Percentiles rank a stretch among this genome's conserved stretches.
Conservation (phyloP, 1,140 invertebrate genomes). For the Scylla paramamosain region DNA sequence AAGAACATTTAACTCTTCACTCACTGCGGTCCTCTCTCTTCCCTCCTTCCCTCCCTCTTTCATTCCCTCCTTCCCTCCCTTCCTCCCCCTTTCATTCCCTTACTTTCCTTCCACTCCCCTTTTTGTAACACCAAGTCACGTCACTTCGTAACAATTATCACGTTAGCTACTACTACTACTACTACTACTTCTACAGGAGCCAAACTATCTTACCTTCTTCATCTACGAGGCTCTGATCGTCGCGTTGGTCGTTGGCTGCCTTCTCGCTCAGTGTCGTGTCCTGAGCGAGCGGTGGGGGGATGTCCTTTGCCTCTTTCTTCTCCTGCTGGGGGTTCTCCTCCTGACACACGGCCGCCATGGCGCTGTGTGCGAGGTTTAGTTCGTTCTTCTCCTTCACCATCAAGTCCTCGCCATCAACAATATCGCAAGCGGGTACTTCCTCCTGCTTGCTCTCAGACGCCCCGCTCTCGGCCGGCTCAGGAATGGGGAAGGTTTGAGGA, state of each 20-base stretch:
- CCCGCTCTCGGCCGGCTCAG: not conserved
- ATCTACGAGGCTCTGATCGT: not conserved
- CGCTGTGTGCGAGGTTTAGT: slow-evolving; percentile 31
- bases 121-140: not conserved
- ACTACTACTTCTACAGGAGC: not conserved
- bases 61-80: not conserved
- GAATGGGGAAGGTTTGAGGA: not conserved
- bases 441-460: not conserved
- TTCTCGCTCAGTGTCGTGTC: not conserved
- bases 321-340: not conserved
- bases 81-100: not conserved
- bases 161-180: not conserved
- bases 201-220: not conserved
- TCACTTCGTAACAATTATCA: not conserved
- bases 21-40: too few relatives aligned
- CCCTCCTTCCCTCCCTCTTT: not conserved
- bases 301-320: not conserved
- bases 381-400: slow-evolving; percentile 48
- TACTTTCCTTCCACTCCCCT: not conserved
- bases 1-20: not conserved
- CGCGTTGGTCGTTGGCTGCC: not conserved
- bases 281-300: not conserved
- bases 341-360: not conserved
- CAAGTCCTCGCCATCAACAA: not conserved
- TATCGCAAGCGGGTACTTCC: not conserved